A percentile compares a stretch with the other conserved stretches of the same genome.
Evolutionary conservation across 2,888 invertebrate species (phyloP).

Genomic region (Tuta absoluta): DNA sequence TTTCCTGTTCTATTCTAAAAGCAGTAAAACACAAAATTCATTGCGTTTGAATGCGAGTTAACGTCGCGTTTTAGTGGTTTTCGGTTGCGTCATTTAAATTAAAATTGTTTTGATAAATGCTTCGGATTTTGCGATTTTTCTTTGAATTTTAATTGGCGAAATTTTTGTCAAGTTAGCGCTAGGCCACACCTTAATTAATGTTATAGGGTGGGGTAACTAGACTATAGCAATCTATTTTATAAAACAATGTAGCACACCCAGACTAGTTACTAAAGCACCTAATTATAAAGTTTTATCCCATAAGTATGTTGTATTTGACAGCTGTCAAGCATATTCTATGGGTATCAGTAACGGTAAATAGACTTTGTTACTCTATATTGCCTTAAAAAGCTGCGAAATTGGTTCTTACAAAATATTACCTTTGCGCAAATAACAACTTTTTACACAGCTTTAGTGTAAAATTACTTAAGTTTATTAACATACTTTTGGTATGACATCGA

Average conservation of each 20-base stretch:
- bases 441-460: no score
- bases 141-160: neutral
- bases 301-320: no score
- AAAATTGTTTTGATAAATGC: conserved; percentile 15
- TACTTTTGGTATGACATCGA: no score
- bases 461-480: no score
- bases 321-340: no score
- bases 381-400: no score
- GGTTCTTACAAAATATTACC: no score
- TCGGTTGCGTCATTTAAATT: conserved; percentile 14
- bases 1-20: conserved; percentile 73
- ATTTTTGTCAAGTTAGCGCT: neutral
- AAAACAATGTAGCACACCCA: neutral
- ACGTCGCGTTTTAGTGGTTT: neutral
- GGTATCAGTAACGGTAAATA: no score
- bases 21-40: conserved; percentile 70
- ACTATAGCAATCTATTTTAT: neutral
- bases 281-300: no score
- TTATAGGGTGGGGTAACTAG: neutral
- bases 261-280: no score
- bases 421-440: no score
- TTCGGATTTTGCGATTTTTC: conserved; percentile 2
- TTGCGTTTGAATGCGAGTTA: conserved; percentile 43
- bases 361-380: no score
- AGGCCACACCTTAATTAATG: neutral